These are phyloP conservation scores for Zophobas morio DNA, from an alignment of 1,140 invertebrate genomes.

Conservation along the genomic window DNA sequence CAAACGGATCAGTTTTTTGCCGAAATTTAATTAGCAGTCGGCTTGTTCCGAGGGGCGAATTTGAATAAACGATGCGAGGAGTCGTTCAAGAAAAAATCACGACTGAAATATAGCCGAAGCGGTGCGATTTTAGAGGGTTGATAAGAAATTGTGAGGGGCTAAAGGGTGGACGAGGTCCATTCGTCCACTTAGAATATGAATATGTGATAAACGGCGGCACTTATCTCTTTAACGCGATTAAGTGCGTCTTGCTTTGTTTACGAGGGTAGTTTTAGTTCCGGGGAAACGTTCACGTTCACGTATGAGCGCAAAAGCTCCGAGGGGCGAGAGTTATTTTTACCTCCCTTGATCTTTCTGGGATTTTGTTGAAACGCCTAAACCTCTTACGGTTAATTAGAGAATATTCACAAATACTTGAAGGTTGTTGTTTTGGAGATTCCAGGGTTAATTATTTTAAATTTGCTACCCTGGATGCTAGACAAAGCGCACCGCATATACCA, in stretches of 20 bases:
- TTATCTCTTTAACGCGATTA: constrained; percentile 45
- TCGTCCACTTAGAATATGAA: constrained; percentile 41
- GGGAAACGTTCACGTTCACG: neutral
- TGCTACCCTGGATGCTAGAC: neutral
- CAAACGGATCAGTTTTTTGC: no score
- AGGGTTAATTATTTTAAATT: constrained; percentile 23
- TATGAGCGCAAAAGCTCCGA: neutral
- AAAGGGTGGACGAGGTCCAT: constrained; percentile 9
- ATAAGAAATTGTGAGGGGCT: constrained; percentile 27
- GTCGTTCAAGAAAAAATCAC: constrained; percentile 11
- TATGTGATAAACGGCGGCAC: constrained; percentile 45
- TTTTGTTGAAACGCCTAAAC: constrained; percentile 15
- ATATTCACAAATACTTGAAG: constrained; percentile 31
- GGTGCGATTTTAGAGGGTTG: constrained; percentile 1
- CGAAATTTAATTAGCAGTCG: no score
- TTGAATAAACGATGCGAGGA: no score
- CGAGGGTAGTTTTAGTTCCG: neutral
- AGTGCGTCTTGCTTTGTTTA: constrained; percentile 10
- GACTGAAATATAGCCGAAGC: constrained; percentile 10
- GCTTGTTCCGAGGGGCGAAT: no score
- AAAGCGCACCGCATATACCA: constrained; percentile 24
- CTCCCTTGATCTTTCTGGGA: constrained; percentile 8
- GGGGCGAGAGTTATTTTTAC: constrained; percentile 31
- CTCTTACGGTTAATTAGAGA: constrained; percentile 40
- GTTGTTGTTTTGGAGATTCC: constrained; percentile 16